phyloP scores from a whole-genome alignment of 2,797 vertebrate genomes.

The Sebastes vulpes region DNA sequence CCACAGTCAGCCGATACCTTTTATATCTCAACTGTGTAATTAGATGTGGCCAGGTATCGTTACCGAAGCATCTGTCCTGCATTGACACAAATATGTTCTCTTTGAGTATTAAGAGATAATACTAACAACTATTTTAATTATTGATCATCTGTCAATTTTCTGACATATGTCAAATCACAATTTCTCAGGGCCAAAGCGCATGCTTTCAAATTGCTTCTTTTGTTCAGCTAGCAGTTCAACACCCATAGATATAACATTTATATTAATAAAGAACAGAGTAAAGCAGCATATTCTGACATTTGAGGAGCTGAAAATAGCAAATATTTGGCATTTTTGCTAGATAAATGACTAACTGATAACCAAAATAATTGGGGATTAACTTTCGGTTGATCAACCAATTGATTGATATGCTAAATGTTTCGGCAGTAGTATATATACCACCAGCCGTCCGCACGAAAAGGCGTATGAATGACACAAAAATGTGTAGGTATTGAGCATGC shows the following conservation, averaged over 20 bases:
- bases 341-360: neutral
- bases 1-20: conserved; percentile 12
- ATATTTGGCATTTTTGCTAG: neutral
- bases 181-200: neutral
- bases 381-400: neutral
- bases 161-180: neutral
- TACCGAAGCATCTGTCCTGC: neutral
- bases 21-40: conserved; percentile 19
- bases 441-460: no score
- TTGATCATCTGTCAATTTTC: neutral
- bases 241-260: neutral
- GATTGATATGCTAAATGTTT: neutral
- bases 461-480: no score
- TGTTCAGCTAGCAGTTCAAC: neutral
- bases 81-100: neutral
- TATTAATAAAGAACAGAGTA: neutral
- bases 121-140: neutral
- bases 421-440: no score
- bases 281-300: neutral
- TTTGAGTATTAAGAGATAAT: neutral
- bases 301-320: no score
- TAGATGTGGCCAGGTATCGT: conserved; percentile 11
- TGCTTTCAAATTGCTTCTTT: neutral
- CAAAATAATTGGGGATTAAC: neutral
- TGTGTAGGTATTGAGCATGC: no score